Evolutionary conservation across 2,797 vertebrate species (phyloP).

Genomic region (Streptopelia turtur): DNA sequence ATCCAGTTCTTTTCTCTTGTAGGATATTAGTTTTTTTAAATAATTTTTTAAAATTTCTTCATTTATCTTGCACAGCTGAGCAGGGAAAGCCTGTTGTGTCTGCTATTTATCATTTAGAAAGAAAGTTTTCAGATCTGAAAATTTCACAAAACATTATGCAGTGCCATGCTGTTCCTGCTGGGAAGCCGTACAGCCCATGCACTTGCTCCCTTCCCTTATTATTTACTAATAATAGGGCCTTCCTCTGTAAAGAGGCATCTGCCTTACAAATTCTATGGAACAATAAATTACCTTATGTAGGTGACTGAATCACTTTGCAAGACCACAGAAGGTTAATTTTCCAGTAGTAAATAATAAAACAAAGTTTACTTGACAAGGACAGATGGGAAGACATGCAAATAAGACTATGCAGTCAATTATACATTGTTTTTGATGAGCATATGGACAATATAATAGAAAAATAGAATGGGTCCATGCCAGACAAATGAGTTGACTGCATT

Average conservation of each 20-base stretch:
- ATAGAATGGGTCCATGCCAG: not conserved
- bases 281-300: not conserved
- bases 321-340: slow-evolving; percentile 45
- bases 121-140: not conserved
- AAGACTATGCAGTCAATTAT: not conserved
- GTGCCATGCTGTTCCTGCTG: not conserved
- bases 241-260: not conserved
- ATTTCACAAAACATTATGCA: not conserved
- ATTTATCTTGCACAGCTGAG: not conserved
- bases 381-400: slow-evolving; percentile 40
- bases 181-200: not conserved
- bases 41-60: not conserved
- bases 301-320: not conserved
- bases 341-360: slow-evolving; percentile 14
- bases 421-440: not conserved
- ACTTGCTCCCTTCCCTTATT: not conserved
- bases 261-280: not conserved
- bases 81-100: not conserved
- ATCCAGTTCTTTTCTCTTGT: not conserved
- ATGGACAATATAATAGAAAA: not conserved
- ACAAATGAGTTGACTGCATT: not conserved
- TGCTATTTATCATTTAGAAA: not conserved
- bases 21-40: not conserved
- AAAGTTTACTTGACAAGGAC: slow-evolving; percentile 21
- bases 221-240: not conserved